phyloP scores from a whole-genome alignment of 2,797 vertebrate genomes.

The Hapalemur alaotrensis region DNA sequence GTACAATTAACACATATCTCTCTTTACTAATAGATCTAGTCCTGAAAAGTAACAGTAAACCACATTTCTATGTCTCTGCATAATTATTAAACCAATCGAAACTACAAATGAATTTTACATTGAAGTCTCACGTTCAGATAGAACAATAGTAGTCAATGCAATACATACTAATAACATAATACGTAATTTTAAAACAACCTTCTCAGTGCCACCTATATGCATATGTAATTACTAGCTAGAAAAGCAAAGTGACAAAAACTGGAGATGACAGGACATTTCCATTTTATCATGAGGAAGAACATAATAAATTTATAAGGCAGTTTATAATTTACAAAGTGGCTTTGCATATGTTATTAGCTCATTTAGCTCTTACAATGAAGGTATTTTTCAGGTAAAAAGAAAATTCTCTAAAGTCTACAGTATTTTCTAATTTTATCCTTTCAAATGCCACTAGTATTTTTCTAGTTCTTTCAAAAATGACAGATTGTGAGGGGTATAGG shows the following conservation, averaged over 20 bases:
- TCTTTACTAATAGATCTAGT: background rate
- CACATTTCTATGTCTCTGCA: background rate
- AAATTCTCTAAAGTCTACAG: background rate
- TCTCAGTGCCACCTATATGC: background rate
- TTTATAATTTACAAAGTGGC: background rate
- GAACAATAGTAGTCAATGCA: background rate
- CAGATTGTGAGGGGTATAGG: background rate
- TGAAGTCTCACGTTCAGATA: background rate
- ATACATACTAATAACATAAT: background rate
- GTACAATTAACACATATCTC: background rate
- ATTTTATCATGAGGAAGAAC: background rate
- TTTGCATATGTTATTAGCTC: background rate
- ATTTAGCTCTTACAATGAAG: slow-evolving; percentile 1
- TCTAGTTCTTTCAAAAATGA: background rate
- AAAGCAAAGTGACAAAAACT: background rate
- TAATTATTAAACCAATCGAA: slow-evolving; percentile 10
- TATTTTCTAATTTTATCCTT: slow-evolving; percentile 41
- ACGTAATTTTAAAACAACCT: background rate
- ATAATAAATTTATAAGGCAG: background rate
- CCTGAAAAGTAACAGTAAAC: background rate
- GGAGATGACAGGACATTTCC: background rate
- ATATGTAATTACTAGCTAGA: background rate
- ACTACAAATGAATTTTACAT: background rate
- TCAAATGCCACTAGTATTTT: background rate
- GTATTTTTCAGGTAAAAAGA: background rate